Evolutionary conservation across 1,140 invertebrate genomes (phyloP), one percentile per base, ranked within the genome.

Genomic region (Brachionus rotundiformis): DNA sequence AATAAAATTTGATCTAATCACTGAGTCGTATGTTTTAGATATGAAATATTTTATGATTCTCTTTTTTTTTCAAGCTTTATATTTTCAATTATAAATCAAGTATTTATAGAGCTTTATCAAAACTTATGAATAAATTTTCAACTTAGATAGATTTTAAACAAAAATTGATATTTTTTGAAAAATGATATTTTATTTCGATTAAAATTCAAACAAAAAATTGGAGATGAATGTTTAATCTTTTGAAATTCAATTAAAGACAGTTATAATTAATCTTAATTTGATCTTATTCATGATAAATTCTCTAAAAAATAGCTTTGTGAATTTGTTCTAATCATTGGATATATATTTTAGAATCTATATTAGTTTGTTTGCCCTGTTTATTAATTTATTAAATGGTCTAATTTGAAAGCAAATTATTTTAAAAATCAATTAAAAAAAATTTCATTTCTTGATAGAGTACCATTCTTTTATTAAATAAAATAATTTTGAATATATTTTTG

Each of bases 141-240:
- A 16, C 19, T 54, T 54, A 54, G 47, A 54, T 54, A 54, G 8
- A 54, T 54, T 7, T 19, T 54, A 54, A 54, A 54, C 47, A 54
- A 54, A 54, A 54, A 54, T 54, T 54, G 47, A 54, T 54, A 54
- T 54, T 19, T 19, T 54, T 54, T 54, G 47, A 54, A 54, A 54
- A 19, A 23, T 54, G 47, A 54, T 54, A 54, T 54, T 54, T 54
- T 54, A 54, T 54, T 54, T 7, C 47, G 47, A 54, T 25, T 54
- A 16, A 54, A 54, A 54, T 54, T 54, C 23, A 16, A 54, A 54
- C 47, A 54, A 54, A n/a, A n/a, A 54, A 54, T 54, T 19, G n/a
- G n/a, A 54, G n/a, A 4, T 54, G 47, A 54, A 54, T 54, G 19
- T 54, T 19, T 54, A 54, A 54, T 54, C 47, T 54, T 11, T 39